Percentiles rank a stretch among this genome's conserved stretches.
Evolutionary conservation across 2,113 vertebrate species (phyloP).

Genomic region (Dolichallabes microphthalmus): DNA sequence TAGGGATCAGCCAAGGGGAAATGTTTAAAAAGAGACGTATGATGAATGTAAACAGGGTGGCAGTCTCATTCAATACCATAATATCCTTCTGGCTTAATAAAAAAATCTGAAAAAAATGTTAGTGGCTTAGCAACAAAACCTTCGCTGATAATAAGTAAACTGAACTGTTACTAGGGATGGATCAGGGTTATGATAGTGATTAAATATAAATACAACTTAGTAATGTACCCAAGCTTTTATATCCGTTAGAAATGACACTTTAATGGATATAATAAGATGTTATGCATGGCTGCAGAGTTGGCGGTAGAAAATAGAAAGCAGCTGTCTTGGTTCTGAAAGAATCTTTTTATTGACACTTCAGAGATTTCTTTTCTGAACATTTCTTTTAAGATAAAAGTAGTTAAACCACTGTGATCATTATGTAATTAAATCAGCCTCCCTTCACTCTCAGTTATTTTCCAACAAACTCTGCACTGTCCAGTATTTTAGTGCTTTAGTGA

Average conservation of each 20-base stretch:
- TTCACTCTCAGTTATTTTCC: not conserved
- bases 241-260: not conserved
- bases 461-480: not conserved
- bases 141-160: not conserved
- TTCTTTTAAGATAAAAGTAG: not conserved
- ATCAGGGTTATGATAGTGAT: not conserved
- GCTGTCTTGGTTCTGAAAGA: not conserved
- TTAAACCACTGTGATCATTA: not conserved
- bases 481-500: not conserved
- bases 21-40: conserved; percentile 13
- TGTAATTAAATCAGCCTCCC: not conserved
- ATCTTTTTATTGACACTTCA: not conserved
- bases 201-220: not conserved
- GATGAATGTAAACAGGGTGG: not conserved
- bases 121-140: not conserved
- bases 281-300: not conserved
- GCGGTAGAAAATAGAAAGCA: not conserved
- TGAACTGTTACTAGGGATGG: not conserved
- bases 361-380: not conserved
- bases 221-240: not conserved
- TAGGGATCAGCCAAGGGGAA: conserved; percentile 26
- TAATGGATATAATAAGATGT: not conserved
- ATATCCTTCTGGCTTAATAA: not conserved
- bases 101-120: too few species aligned
- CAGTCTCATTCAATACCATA: not conserved